A percentile compares a stretch with the other conserved stretches of the same genome.
Conservation (phyloP, 2,888 invertebrate genomes). For the Chrysina gloriosa region DNA sequence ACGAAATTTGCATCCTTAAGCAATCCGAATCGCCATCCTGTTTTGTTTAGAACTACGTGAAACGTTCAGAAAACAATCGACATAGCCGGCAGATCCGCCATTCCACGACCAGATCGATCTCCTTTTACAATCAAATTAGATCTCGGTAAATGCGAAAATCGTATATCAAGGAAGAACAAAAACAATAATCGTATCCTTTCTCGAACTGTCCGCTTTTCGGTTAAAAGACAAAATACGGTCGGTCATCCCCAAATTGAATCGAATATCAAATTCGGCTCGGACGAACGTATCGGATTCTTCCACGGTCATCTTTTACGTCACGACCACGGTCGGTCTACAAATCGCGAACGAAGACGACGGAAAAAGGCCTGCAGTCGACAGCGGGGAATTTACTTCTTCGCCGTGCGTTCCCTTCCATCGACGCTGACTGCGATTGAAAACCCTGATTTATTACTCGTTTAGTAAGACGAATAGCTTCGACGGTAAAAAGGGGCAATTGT, state of each 20-base stretch:
- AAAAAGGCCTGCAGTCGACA: conserved; percentile 38
- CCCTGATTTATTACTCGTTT: conserved; percentile 48
- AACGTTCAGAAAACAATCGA: no score
- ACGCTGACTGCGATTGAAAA: conserved; percentile 47
- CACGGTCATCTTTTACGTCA: conserved; percentile 33
- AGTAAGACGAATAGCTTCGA: conserved; percentile 46
- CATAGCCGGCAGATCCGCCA: no score
- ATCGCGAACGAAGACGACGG: conserved; percentile 32
- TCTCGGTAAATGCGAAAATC: no score
- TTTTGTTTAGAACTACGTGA: no score
- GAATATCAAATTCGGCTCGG: conserved; percentile 34
- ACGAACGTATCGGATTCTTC: not conserved
- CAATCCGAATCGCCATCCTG: no score
- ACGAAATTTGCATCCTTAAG: no score
- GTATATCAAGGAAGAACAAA: not conserved
- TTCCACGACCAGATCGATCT: no score
- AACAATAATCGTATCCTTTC: conserved; percentile 20
- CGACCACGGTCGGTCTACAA: conserved; percentile 29
- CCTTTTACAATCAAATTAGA: no score
- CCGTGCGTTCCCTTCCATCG: conserved; percentile 40
- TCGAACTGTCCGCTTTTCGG: not conserved
- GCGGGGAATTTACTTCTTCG: conserved; percentile 46
- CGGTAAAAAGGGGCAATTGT: conserved; percentile 46
- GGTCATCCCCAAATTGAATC: conserved; percentile 27
- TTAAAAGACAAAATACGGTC: conserved; percentile 10